Evolutionary conservation across 2,888 invertebrate genomes (phyloP).

Genomic region (Glaucopsyche alexis): DNA sequence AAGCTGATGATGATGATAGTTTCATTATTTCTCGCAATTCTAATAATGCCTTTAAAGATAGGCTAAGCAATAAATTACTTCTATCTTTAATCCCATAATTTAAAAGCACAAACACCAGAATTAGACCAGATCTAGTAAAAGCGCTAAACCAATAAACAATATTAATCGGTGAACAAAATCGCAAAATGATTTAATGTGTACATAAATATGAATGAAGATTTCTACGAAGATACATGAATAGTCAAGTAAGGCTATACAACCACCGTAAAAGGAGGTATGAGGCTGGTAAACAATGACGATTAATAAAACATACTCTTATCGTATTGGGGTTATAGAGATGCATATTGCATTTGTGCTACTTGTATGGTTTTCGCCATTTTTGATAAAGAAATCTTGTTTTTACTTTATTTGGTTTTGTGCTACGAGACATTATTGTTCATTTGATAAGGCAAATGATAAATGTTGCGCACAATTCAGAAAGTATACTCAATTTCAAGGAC

Average conservation of each 20-base stretch:
- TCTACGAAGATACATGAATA: constrained; percentile 46
- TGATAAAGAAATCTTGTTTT: background rate
- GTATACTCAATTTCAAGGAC: too few species aligned
- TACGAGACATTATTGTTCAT: too few species aligned
- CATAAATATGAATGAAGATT: constrained; percentile 26
- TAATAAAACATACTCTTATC: constrained; percentile 66
- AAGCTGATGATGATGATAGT: too few species aligned
- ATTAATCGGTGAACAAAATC: constrained; percentile 24
- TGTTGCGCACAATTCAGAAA: too few species aligned
- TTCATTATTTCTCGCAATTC: background rate
- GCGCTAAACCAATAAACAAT: constrained; percentile 14
- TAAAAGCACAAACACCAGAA: background rate
- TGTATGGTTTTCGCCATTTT: background rate
- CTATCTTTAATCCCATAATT: background rate
- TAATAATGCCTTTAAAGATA: background rate
- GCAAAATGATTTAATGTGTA: constrained; percentile 18
- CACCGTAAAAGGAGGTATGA: constrained; percentile 48
- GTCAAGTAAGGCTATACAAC: constrained; percentile 42
- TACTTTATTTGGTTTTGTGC: too few species aligned
- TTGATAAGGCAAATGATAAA: too few species aligned
- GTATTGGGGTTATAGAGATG: constrained; percentile 36
- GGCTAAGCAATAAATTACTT: background rate
- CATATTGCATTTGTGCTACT: constrained; percentile 22
- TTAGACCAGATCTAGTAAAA: background rate
- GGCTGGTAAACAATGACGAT: constrained; percentile 56